These are phyloP conservation scores for Vanessa atalanta DNA, from an alignment of 1,140 invertebrate genomes.

Conservation along the genomic window DNA sequence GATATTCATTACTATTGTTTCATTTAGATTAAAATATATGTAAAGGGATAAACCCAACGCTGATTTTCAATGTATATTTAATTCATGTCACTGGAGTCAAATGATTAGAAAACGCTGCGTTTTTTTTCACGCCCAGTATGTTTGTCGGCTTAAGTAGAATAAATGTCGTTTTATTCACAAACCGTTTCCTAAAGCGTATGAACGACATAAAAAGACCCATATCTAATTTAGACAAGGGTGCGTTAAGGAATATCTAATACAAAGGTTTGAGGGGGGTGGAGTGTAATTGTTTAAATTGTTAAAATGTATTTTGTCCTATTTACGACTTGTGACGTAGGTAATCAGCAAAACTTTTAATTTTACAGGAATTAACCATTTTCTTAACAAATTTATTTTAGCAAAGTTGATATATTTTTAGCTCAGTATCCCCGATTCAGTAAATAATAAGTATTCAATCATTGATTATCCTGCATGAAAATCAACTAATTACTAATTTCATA, in stretches of 20 bases:
- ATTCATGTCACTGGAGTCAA: background rate
- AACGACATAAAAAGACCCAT: constrained; percentile 58
- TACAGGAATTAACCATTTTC: no score
- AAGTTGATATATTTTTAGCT: no score
- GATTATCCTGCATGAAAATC: no score
- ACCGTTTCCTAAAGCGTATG: constrained; percentile 45
- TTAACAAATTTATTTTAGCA: no score
- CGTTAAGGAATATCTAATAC: constrained; percentile 45
- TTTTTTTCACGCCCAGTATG: background rate
- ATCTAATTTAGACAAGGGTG: constrained; percentile 54
- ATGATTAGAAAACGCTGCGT: background rate
- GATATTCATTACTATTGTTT: no score
- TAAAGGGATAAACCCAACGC: no score
- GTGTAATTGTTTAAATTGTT: constrained; percentile 38
- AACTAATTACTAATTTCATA: no score
- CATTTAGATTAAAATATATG: no score
- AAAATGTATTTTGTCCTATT: constrained; percentile 25
- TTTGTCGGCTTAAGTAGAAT: constrained; percentile 15
- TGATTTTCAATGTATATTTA: no score
- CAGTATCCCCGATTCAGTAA: no score
- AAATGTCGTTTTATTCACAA: constrained; percentile 45
- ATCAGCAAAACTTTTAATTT: no score
- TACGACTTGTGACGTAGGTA: background rate
- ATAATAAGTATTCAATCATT: no score
- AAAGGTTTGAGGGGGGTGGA: constrained; percentile 14